Evolutionary conservation across 2,113 vertebrate genomes (phyloP), one percentile per base, ranked within the genome.

Genomic region (Nibea coibor): DNA sequence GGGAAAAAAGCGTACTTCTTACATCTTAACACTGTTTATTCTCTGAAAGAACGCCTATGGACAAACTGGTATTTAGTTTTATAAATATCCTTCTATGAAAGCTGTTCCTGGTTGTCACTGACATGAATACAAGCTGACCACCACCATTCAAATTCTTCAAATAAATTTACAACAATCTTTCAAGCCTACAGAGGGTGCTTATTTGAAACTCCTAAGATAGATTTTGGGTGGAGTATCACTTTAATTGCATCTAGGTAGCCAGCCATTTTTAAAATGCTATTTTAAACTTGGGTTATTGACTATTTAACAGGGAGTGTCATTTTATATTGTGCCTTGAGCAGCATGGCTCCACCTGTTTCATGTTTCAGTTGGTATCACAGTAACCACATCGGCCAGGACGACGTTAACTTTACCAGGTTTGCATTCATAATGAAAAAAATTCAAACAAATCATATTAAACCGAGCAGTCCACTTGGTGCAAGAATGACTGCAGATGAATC

Each of bases 181-280:
- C 62, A 48, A 59, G 74, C 62, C 57, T n/a, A 9, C 28, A 42
- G 8, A 26, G 31, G n/a, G 19, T 35, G 15, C 45, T 51, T 58
- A 59, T 45, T 48, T 66, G n/a, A 78, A 39, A 53, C 24, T n/a
- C 50, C 9, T 39, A 66, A 77, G 31, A 61, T 61, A 75, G n/a
- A 61, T 61, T 74, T 57, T 66, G 70, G 68, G 76, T 73, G 80
- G 72, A 78, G 69, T 85, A 72, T 81, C 24, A 67, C 66, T 88
- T 72, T 66, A 58, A 78, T 22, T 75, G 63, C 22, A 76, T 74
- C 43, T 42, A 54, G 39, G 39, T 63, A 61, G 9, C 14, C 28
- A 54, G 22, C 11, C 47, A 66, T 61, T 77, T 77, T 51, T 61
- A 54, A 72, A 75, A 80, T 63, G 54, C 17, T 77, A 62, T 82